Base-by-base conservation (phyloP, 2,888 invertebrate genomes). In the Parthenolecanium corni region DNA sequence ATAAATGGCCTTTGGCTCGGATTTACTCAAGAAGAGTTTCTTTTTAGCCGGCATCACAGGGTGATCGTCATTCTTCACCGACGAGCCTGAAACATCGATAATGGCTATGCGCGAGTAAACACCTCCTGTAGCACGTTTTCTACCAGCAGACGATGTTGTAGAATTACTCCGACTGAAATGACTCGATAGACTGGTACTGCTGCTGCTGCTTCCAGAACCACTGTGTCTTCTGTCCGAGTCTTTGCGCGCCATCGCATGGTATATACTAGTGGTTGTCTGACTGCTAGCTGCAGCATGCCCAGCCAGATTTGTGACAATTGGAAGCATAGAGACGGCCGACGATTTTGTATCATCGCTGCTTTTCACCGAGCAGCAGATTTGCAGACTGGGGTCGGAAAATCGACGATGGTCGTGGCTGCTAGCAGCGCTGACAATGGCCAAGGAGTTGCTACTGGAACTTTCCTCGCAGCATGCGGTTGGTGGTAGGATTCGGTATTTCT, bases 401-500 rank as follows among this genome's bases (percentile, higher is more conserved):
- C 63, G 42, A 31, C 63, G 21, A 24, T 38, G 47, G 16, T 36
- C 23, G 2, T 49, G 44, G 25, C 36, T 23, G 24, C 44, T 57
- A 1, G 44, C 46, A 1, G 57, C 42, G 1, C 25, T 46, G 3
- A 57, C 57, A 6, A 31, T 31, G 31, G 31, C 31, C 4, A 9
- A 31, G 44, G 18, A 42, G 14, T 18, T 16, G 44, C 44, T 42
- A 14, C 18, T 42, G 23, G 12, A 21, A 1, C 21, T 21, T 2
- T 20, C 21, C 14, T 31, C 24, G 24, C 46, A 57, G 24, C 42
- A 21, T 16, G 42, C 42, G 18, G 25, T 21, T 1, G 53, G 53
- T 16, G 53, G 31, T 44, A 63, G 53, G 12, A 63, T 63, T 3
- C 63, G 40, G 20, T 63, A 63, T 44, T 63, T 63, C 23, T 63